These are phyloP conservation scores for Anomalospiza imberbis DNA, from an alignment of 2,797 vertebrate species.

Conservation along the genomic window DNA sequence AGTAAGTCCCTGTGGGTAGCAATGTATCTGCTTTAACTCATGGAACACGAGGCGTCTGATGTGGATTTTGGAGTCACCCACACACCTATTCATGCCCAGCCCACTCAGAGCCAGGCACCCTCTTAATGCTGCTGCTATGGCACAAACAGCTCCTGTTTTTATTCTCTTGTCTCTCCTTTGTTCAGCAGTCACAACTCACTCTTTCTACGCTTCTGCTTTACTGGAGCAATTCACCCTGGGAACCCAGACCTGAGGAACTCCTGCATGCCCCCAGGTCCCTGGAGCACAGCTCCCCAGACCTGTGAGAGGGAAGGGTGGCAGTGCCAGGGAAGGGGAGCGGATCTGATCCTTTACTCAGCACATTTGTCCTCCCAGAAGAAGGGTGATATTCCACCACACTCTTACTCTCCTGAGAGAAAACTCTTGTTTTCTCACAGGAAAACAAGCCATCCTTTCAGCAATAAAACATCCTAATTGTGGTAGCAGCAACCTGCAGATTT, in stretches of 20 bases:
- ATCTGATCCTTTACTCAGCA: not conserved
- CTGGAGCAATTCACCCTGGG: not conserved
- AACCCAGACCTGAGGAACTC: not conserved
- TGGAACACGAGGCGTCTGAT: not conserved
- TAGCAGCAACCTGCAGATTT: not conserved
- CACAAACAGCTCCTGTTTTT: not conserved
- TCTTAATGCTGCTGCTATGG: not conserved
- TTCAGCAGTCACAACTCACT: not conserved
- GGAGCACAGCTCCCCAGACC: fast-evolving
- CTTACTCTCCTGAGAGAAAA: not conserved
- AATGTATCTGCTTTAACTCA: slow-evolving; percentile 15
- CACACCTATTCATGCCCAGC: not conserved
- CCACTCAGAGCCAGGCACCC: not conserved
- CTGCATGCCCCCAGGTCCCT: not conserved
- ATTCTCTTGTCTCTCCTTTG: not conserved
- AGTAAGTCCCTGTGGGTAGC: slow-evolving; percentile 29
- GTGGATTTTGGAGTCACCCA: not conserved
- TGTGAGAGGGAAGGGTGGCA: not conserved
- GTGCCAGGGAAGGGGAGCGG: fast-evolving
- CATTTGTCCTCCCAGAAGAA: not conserved
- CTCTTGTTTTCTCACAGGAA: not conserved
- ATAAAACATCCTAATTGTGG: not conserved
- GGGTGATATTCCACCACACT: not conserved
- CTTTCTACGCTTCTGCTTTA: not conserved
- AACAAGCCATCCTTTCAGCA: not conserved